Percentiles rank a stretch among this genome's conserved stretches.
Evolutionary conservation across 2,113 vertebrate species (phyloP).

Genomic region (Diadophis punctatus): DNA sequence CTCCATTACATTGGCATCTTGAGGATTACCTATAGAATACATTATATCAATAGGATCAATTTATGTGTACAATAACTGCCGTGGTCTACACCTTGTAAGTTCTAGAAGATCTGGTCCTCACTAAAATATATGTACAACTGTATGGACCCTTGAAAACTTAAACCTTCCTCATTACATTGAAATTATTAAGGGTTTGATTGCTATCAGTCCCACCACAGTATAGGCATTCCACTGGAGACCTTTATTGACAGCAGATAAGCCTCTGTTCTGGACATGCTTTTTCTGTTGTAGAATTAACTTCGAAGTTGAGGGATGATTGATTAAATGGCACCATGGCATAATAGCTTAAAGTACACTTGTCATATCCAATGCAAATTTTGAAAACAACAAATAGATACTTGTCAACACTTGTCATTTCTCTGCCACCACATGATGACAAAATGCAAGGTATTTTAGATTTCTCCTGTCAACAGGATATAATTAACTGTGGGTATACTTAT

Average conservation of each 20-base stretch:
- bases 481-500: slow-evolving; percentile 51
- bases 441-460: slow-evolving; percentile 39
- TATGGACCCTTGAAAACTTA: background rate
- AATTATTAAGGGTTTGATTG: slow-evolving; percentile 41
- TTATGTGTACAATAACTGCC: background rate
- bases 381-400: slow-evolving; percentile 59
- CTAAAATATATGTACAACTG: background rate
- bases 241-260: slow-evolving; percentile 27
- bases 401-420: slow-evolving; percentile 60
- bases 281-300: slow-evolving; percentile 46
- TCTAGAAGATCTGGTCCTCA: background rate
- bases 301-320: slow-evolving; percentile 47
- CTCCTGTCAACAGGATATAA: slow-evolving; percentile 52
- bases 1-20: too few relatives aligned
- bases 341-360: slow-evolving; percentile 48
- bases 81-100: background rate
- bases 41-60: background rate
- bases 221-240: slow-evolving; percentile 33
- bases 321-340: slow-evolving; percentile 32
- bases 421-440: slow-evolving; percentile 40
- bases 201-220: background rate
- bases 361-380: slow-evolving; percentile 42
- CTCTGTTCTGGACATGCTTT: slow-evolving; percentile 41
- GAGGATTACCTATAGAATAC: too few relatives aligned
- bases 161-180: slow-evolving; percentile 4